phyloP scores from a whole-genome alignment of 1,140 invertebrate genomes.

The Plectus sambesii region DNA sequence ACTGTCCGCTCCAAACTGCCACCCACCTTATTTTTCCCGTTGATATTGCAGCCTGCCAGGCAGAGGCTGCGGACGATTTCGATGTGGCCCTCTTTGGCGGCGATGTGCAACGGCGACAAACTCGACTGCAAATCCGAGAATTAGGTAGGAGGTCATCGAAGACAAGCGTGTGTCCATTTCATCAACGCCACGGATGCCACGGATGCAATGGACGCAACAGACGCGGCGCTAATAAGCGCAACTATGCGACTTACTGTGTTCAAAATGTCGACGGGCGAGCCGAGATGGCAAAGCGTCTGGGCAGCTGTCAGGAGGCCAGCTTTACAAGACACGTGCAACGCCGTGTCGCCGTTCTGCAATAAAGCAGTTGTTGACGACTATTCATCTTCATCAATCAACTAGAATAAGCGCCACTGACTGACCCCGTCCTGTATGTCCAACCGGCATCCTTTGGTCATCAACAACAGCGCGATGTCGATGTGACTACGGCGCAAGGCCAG shows the following conservation, averaged over 20 bases:
- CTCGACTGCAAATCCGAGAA: slow-evolving; percentile 18
- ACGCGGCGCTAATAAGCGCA: neutral
- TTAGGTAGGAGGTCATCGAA: neutral
- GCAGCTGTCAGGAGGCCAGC: slow-evolving; percentile 60
- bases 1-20: neutral
- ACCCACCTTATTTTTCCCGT: slow-evolving; percentile 31
- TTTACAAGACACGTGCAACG: slow-evolving; percentile 62
- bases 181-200: neutral
- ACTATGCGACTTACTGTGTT: slow-evolving; percentile 50
- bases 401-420: slow-evolving; percentile 24
- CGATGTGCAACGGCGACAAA: slow-evolving; percentile 58
- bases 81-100: slow-evolving; percentile 61
- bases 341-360: slow-evolving; percentile 60
- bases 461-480: slow-evolving; percentile 64
- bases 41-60: slow-evolving; percentile 50
- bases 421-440: slow-evolving; percentile 60
- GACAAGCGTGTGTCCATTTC: neutral
- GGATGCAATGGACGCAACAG: neutral
- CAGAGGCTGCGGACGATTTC: slow-evolving; percentile 65
- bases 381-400: neutral
- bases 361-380: slow-evolving; percentile 11
- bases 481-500: slow-evolving; percentile 55
- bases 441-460: slow-evolving; percentile 79
- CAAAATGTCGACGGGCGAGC: slow-evolving; percentile 59
- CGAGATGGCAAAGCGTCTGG: slow-evolving; percentile 62